phyloP scores from a whole-genome alignment of 2,888 invertebrate species.

The Trichopria drosophilae region DNA sequence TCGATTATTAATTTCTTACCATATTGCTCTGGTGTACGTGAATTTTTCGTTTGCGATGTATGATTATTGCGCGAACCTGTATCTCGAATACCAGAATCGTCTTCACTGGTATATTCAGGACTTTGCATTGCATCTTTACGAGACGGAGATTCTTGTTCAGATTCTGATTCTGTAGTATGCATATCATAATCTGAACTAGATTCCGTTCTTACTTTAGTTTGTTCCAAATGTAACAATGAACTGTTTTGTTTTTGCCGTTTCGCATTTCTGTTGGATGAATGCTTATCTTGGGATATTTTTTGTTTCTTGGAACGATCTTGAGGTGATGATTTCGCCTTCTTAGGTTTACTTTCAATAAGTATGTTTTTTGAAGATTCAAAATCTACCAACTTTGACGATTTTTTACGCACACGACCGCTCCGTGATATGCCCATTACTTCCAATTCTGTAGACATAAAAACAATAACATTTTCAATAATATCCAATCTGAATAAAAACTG shows the following conservation, averaged over 20 bases:
- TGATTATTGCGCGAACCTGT: too few relatives aligned
- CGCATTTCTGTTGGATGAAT: too few relatives aligned
- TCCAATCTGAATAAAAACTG: too few relatives aligned
- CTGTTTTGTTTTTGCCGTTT: too few relatives aligned
- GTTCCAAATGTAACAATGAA: too few relatives aligned
- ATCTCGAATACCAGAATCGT: too few relatives aligned
- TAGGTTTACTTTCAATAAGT: constrained; percentile 27
- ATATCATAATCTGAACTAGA: constrained; percentile 33
- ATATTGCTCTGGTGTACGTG: constrained; percentile 79
- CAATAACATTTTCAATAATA: too few relatives aligned
- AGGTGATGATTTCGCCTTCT: constrained; percentile 21
- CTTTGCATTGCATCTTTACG: too few relatives aligned
- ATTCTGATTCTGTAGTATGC: constrained; percentile 32
- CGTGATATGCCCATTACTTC: constrained; percentile 86
- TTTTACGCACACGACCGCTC: constrained; percentile 89
- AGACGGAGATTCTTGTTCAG: too few relatives aligned
- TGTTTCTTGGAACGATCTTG: constrained; percentile 22
- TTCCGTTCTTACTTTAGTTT: constrained; percentile 29
- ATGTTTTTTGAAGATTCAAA: constrained; percentile 74
- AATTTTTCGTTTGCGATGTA: constrained; percentile 63
- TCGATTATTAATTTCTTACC: constrained; percentile 72
- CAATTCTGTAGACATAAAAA: constrained; percentile 68
- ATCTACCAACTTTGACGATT: constrained; percentile 91
- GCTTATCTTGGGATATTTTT: too few relatives aligned
- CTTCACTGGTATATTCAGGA: too few relatives aligned